These are phyloP conservation scores for Melanotaenia nigrans DNA, from an alignment of 2,797 vertebrate species.

Conservation along the genomic window DNA sequence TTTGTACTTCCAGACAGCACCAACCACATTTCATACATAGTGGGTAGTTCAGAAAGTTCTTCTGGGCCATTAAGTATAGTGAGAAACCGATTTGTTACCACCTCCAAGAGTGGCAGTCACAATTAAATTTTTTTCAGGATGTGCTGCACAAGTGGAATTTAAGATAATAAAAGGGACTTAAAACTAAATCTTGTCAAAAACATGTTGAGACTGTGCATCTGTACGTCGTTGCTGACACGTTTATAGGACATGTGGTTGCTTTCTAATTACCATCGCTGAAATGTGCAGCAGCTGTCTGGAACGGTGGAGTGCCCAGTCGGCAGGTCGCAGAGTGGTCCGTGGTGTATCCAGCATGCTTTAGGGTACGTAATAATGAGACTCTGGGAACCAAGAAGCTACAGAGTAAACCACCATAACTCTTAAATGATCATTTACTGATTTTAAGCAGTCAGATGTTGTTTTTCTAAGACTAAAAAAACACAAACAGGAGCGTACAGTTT, in stretches of 20 bases:
- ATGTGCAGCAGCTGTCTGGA: slow-evolving; percentile 70
- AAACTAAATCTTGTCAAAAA: slow-evolving; percentile 55
- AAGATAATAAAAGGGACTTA: slow-evolving; percentile 21
- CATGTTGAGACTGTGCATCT: slow-evolving; percentile 20
- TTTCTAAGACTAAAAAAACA: slow-evolving; percentile 9
- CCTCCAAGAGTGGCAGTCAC: slow-evolving; percentile 15
- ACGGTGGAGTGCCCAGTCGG: slow-evolving; percentile 65
- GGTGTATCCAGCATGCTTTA: slow-evolving; percentile 62
- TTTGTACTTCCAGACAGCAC: slow-evolving; percentile 67
- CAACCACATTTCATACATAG: slow-evolving; percentile 59
- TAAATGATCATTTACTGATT: slow-evolving; percentile 52
- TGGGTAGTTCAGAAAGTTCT: slow-evolving; percentile 59
- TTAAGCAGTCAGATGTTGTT: not conserved
- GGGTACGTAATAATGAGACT: slow-evolving; percentile 76
- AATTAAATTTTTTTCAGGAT: slow-evolving; percentile 34
- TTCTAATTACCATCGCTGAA: slow-evolving; percentile 55
- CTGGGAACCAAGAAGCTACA: slow-evolving; percentile 52
- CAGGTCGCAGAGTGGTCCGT: slow-evolving; percentile 56
- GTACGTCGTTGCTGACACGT: slow-evolving; percentile 40
- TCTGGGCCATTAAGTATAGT: slow-evolving; percentile 57
- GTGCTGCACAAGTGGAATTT: slow-evolving; percentile 34
- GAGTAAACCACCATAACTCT: slow-evolving; percentile 40
- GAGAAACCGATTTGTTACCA: slow-evolving; percentile 48
- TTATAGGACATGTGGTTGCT: slow-evolving; percentile 43
- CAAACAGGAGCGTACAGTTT: not conserved